phyloP scores from a whole-genome alignment of 1,140 invertebrate species.

The Meloidogyne exigua region DNA sequence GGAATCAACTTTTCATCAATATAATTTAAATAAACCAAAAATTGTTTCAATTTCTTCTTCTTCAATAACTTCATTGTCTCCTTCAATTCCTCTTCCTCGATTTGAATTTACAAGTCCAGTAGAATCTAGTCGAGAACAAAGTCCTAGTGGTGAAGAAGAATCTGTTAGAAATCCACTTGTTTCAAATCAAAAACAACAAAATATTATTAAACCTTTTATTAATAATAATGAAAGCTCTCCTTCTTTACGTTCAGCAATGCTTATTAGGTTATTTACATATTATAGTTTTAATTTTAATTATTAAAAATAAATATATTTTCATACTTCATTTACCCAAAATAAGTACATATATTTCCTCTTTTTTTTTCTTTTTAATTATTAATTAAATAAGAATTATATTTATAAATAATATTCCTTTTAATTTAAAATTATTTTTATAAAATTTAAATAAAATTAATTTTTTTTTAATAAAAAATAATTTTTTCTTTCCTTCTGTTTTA shows the following conservation, averaged over 20 bases:
- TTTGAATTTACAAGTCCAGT: constrained; percentile 20
- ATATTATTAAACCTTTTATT: not conserved
- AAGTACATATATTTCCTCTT: no score
- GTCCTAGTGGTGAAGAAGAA: not conserved
- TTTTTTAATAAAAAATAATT: not conserved
- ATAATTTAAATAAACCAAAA: not conserved
- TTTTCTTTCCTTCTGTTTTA: not conserved
- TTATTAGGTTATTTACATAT: not conserved
- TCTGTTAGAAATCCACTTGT: not conserved
- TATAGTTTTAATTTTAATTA: no score
- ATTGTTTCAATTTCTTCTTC: not conserved
- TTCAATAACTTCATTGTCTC: not conserved
- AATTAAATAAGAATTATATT: no score
- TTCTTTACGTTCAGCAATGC: not conserved
- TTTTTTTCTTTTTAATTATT: no score
- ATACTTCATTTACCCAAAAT: not conserved
- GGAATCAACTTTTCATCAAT: not conserved
- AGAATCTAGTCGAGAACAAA: constrained; percentile 10
- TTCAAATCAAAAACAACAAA: not conserved
- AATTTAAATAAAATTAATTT: not conserved
- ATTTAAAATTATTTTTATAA: no score
- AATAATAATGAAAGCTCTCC: not conserved
- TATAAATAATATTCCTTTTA: no score
- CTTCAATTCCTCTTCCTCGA: constrained; percentile 7
- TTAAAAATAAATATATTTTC: not conserved